Evolutionary conservation across 2,888 invertebrate genomes (phyloP), one percentile per base, ranked within the genome.

Genomic region (Saturnia pavonia): DNA sequence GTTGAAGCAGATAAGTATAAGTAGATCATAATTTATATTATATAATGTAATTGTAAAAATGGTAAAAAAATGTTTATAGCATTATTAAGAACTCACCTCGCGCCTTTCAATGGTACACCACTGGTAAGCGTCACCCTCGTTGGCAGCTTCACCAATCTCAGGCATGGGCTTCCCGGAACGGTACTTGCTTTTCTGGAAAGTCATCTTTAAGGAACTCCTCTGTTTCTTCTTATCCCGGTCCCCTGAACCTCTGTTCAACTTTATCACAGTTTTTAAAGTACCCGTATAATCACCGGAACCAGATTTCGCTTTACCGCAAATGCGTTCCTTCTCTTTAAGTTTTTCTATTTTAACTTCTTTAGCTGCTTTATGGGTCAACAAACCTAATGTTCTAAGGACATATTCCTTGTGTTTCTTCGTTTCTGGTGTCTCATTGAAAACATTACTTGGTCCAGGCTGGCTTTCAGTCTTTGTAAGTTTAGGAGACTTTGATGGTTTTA

Each of bases 251-350:
- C 96, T 95, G 84, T 96, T 96, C 75, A 97, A 89, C 89, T 97
- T 97, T 79, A 97, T 97, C 79, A 97, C 96, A 78, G 97, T 97
- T 85, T 97, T 97, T 75, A 97, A 86, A 0, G 97, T 97, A 57
- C 97, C 97, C 3, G 97, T 97, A 81, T 96, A 97, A 78, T 95
- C 95, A 25, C 92, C 90, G 7, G 91, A 89, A 40, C 87, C 87
- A 27, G 90, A 82, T 42, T 88, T 88, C 0, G 85, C 81, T 71
- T 90, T 88, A 54, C 82, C 82, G 75, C 88, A 88, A 54, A 93
- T 89, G 1, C 92, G 83, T 67, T 92, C 89, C 71, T 92, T 95
- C 69, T 95, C 94, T 73, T 94, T 94, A 25, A 94, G 85, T 71
- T 94, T 95, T 72, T 95, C 95, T 65, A 94, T 94, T 78, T 95